Base-by-base conservation (phyloP, 2,888 invertebrate species). In the Trisateles emortualis region DNA sequence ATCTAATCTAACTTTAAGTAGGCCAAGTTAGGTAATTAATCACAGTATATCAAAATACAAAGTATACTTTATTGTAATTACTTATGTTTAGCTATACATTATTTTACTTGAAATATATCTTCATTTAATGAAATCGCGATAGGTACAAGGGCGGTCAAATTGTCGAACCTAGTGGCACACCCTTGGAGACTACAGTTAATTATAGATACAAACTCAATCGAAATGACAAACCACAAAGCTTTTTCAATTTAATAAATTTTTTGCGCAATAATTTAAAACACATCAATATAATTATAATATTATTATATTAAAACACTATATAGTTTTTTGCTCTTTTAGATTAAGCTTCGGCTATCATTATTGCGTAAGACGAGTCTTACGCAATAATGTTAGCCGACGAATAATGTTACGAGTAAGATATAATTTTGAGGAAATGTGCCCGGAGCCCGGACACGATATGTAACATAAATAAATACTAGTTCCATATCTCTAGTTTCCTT, bases 331-430 rank as follows among this genome's bases (percentile, higher is more conserved):
- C 14, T 33, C 14, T 33, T 33, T 14, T 14, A 14, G n/a, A n/a
- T 32, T 32, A 32, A 24, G n/a, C 11, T 39, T 11, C 1, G 1
- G n/a, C 24, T 19, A 24, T 24, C 10, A 41, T 41, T 41, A 26
- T 41, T 41, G 16, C 26, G 29, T 13, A 41, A 41, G 13, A 26
- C 29, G 26, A 9, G 14, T 32, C 13, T 41, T 41, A 41, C 29
- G 16, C 16, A 41, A 41, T 9, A 41, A 13, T n/a, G n/a, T n/a
- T n/a, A n/a, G n/a, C n/a, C n/a, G n/a, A n/a, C n/a, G n/a, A n/a
- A n/a, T n/a, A n/a, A n/a, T n/a, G n/a, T n/a, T n/a, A n/a, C n/a
- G n/a, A n/a, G n/a, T n/a, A n/a, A n/a, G n/a, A n/a, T n/a, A n/a
- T 24, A 10, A 24, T 10, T 41, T 41, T 29, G n/a, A 41, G 41